Evolutionary conservation across 2,888 invertebrate species (phyloP).

Genomic region (Epinotia demarniana): DNA sequence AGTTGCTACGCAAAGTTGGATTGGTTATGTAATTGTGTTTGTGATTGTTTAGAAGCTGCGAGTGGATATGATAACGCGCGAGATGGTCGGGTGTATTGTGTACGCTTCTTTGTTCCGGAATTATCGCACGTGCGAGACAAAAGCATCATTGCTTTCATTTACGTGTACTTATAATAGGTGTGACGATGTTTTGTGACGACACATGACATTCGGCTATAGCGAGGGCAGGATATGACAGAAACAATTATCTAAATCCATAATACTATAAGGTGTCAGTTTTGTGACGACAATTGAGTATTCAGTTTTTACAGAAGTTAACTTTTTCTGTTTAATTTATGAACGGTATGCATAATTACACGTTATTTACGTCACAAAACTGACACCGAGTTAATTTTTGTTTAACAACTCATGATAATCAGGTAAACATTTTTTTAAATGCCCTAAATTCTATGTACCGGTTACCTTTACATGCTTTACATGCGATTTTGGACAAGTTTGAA

Average conservation of each 20-base stretch:
- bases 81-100: not conserved
- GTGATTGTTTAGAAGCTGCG: conserved; percentile 45
- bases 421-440: too few relatives aligned
- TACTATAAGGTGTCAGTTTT: too few relatives aligned
- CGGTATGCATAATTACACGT: too few relatives aligned
- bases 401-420: too few relatives aligned
- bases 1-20: conserved; percentile 61
- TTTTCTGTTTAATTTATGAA: too few relatives aligned
- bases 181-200: conserved; percentile 32
- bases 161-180: conserved; percentile 15
- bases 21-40: conserved; percentile 73
- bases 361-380: too few relatives aligned
- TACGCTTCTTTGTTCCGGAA: conserved; percentile 8
- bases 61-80: conserved; percentile 5
- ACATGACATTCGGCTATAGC: not conserved
- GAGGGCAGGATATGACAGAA: not conserved
- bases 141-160: conserved; percentile 3
- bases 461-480: too few relatives aligned
- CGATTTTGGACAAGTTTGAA: too few relatives aligned
- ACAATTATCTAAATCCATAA: not conserved
- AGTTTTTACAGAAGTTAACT: too few relatives aligned
- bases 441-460: too few relatives aligned
- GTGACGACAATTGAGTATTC: too few relatives aligned
- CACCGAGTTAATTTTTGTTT: too few relatives aligned
- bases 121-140: conserved; percentile 29